Percentiles rank a stretch among this genome's conserved stretches.
These are phyloP conservation scores for Thysanoteuthis rhombus DNA, from an alignment of 2,888 invertebrate genomes.

Conservation along the genomic window DNA sequence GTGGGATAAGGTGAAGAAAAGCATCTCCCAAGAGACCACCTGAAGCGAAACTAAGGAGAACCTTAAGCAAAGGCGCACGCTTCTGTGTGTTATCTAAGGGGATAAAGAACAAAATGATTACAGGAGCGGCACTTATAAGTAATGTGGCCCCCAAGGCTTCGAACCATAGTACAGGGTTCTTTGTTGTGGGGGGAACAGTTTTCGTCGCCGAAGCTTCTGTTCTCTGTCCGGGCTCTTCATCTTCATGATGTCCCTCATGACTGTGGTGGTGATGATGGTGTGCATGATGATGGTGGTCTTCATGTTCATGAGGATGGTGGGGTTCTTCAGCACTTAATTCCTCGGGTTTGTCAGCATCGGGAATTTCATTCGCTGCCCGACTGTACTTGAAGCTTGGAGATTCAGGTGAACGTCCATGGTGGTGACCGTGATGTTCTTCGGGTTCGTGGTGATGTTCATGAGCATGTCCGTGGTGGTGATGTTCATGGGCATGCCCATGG, in stretches of 20 bases:
- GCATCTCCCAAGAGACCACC: constrained; percentile 94
- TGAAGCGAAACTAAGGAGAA: constrained; percentile 71
- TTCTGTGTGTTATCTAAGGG: constrained; percentile 82
- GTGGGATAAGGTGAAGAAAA: constrained; percentile 97
- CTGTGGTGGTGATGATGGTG: not conserved
- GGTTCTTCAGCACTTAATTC: constrained; percentile 31
- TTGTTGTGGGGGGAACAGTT: constrained; percentile 39
- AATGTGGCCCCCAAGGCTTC: constrained; percentile 90
- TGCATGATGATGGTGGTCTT: constrained; percentile 60
- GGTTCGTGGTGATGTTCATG: constrained; percentile 43
- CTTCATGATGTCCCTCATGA: not conserved
- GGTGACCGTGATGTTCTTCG: constrained; percentile 34
- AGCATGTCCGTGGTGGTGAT: constrained; percentile 41
- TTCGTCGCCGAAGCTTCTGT: not conserved
- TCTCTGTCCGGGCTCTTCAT: not conserved
- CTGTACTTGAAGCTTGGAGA: constrained; percentile 35
- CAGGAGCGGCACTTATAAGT: constrained; percentile 93
- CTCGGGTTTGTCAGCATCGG: constrained; percentile 33
- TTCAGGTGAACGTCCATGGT: constrained; percentile 40
- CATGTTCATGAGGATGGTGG: constrained; percentile 52
- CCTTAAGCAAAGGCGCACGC: constrained; percentile 86
- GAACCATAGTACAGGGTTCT: constrained; percentile 74
- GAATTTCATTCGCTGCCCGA: constrained; percentile 20
- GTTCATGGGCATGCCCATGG: constrained; percentile 38
- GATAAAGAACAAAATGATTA: constrained; percentile 89